These are phyloP conservation scores for Ypsolopha sequella DNA, from an alignment of 2,888 invertebrate genomes.

Conservation along the genomic window DNA sequence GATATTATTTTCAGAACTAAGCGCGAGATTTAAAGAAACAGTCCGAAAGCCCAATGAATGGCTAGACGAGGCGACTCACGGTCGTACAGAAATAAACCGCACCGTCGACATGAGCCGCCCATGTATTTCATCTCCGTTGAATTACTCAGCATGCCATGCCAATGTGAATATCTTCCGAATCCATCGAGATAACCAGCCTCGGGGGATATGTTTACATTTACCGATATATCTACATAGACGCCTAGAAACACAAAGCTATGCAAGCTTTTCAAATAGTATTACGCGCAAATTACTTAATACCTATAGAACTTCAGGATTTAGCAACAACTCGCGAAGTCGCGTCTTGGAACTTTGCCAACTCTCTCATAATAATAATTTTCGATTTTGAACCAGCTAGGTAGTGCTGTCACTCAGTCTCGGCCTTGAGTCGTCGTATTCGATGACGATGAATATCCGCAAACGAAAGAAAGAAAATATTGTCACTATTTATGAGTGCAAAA, in stretches of 20 bases:
- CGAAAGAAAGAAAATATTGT: no score
- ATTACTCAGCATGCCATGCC: background rate
- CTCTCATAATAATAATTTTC: background rate
- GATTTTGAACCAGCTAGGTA: background rate
- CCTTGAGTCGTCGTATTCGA: background rate
- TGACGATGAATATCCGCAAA: no score
- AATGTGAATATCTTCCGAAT: background rate
- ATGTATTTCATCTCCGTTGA: background rate
- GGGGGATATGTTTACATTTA: background rate
- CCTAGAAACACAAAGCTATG: no score
- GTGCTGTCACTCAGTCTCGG: background rate
- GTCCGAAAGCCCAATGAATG: slow-evolving; percentile 36
- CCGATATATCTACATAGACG: no score
- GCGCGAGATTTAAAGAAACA: slow-evolving; percentile 18
- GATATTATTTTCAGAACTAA: slow-evolving; percentile 27
- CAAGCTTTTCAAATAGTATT: no score
- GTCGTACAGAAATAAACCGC: slow-evolving; percentile 50
- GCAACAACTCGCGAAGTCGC: background rate
- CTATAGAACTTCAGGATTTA: background rate
- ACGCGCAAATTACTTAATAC: background rate
- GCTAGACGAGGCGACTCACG: slow-evolving; percentile 38
- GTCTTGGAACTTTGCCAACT: background rate
- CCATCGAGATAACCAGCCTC: no score
- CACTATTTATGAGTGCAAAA: no score
- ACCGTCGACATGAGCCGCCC: background rate